Evolutionary conservation across 2,888 invertebrate species (phyloP).

Genomic region (Tineola bisselliella): DNA sequence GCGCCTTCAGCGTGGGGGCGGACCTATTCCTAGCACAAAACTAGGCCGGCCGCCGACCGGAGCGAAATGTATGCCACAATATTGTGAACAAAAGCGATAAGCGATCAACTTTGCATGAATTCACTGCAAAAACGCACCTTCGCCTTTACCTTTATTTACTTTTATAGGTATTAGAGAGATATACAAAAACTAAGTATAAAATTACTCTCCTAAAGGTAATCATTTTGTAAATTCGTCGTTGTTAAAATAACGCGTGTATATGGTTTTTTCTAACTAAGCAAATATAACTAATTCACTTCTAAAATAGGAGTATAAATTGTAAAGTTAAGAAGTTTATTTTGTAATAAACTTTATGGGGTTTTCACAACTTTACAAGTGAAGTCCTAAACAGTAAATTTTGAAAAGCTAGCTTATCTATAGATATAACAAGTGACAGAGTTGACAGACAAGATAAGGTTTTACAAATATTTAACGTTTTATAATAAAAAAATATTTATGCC

Average conservation of each 20-base stretch:
- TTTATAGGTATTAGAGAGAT: neutral
- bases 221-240: too few relatives aligned
- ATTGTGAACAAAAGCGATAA: slow-evolving; percentile 21
- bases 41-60: slow-evolving; percentile 66
- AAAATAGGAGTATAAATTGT: too few relatives aligned
- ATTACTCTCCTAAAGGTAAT: too few relatives aligned
- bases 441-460: neutral
- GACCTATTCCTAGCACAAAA: slow-evolving; percentile 62
- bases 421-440: neutral
- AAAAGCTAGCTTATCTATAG: neutral
- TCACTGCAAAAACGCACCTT: neutral
- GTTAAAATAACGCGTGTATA: too few relatives aligned
- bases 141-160: neutral
- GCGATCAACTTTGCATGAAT: neutral
- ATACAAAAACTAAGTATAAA: too few relatives aligned
- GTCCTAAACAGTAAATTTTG: neutral
- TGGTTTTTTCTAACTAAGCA: too few relatives aligned
- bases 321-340: too few relatives aligned
- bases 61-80: slow-evolving; percentile 22
- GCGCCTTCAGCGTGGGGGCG: slow-evolving; percentile 49
- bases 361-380: neutral
- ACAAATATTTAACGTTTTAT: neutral
- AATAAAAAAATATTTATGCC: neutral
- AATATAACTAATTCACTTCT: too few relatives aligned
- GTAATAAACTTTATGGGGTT: neutral